Conservation (phyloP, 2,113 vertebrate genomes). For the Calyptomena viridis region DNA sequence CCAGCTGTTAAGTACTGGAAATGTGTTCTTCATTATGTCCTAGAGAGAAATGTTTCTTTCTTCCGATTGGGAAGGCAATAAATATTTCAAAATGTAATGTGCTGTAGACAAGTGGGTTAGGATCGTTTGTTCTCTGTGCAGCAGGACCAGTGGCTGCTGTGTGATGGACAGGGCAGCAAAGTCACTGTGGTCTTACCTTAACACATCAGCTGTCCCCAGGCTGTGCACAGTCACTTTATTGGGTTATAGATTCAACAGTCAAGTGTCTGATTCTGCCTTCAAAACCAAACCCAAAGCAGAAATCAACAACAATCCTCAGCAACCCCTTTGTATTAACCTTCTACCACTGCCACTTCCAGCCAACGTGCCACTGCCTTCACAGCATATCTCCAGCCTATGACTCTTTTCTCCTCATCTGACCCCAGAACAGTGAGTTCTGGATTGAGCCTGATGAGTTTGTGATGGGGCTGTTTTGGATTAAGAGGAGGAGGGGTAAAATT, state of each 20-base stretch:
- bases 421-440: neutral
- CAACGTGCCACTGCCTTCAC: rapidly evolving
- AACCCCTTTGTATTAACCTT: neutral
- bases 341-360: rapidly evolving
- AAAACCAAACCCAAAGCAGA: neutral
- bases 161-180: neutral
- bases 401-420: neutral
- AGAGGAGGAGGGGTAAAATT: constrained; percentile 1
- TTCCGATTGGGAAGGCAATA: constrained; percentile 29
- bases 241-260: neutral
- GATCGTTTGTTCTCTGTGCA: neutral
- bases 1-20: constrained; percentile 52
- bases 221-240: neutral
- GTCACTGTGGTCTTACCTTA: neutral
- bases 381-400: rapidly evolving
- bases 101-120: constrained; percentile 27
- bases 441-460: neutral
- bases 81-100: constrained; percentile 25
- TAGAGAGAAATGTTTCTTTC: constrained; percentile 53
- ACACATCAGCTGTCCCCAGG: neutral
- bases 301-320: neutral
- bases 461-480: neutral
- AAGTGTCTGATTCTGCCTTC: neutral
- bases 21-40: constrained; percentile 55
- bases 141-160: rapidly evolving